Conservation (phyloP, 2,797 vertebrate genomes). For the Galaxias olidus region DNA sequence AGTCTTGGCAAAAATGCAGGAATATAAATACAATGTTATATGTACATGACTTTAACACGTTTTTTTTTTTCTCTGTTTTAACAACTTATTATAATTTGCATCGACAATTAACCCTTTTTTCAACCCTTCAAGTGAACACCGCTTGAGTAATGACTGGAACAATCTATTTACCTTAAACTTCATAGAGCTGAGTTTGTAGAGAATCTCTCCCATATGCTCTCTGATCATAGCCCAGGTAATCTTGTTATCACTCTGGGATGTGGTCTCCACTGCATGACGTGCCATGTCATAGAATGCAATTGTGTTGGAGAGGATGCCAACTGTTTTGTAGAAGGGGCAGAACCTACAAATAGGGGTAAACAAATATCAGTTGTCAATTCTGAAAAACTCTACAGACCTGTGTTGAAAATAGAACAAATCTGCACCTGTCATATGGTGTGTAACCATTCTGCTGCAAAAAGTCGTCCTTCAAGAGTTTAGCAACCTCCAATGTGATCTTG, state of each 20-base stretch:
- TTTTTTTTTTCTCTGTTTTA: no score
- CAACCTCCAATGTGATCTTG: constrained; percentile 98
- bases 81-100: no score
- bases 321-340: constrained; percentile 98
- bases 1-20: no score
- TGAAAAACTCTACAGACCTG: no score
- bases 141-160: no score
- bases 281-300: constrained; percentile 97
- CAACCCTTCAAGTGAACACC: no score
- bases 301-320: constrained; percentile 96
- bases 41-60: no score
- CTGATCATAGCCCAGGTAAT: constrained; percentile 96
- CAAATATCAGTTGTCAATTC: not conserved
- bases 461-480: constrained; percentile 97
- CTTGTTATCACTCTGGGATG: constrained; percentile 93
- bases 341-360: constrained; percentile 74
- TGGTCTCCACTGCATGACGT: constrained; percentile 93
- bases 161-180: constrained; percentile 96
- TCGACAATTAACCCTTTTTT: no score
- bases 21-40: no score
- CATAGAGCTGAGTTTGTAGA: constrained; percentile 93
- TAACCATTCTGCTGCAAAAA: constrained; percentile 99
- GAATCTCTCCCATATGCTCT: constrained; percentile 93
- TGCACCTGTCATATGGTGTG: constrained; percentile 95
- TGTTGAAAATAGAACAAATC: no score